Conservation (phyloP, 2,888 invertebrate species). For the Orthonevra nobilis region DNA sequence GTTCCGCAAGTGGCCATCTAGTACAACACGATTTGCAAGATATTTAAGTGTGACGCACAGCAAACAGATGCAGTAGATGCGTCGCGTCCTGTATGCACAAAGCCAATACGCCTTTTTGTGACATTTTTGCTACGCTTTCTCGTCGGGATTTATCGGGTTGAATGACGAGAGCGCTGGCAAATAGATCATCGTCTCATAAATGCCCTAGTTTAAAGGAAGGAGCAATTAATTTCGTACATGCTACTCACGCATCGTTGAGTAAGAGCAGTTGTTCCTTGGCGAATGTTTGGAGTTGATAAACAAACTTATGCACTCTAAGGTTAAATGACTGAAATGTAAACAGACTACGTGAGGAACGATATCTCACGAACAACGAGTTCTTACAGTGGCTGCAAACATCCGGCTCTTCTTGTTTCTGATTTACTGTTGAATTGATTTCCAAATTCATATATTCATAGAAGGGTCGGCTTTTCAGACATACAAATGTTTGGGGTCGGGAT, state of each 20-base stretch:
- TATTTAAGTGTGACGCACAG: constrained; percentile 25
- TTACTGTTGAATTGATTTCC: too few species aligned
- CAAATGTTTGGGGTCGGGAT: too few species aligned
- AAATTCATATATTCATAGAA: too few species aligned
- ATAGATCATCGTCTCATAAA: constrained; percentile 50
- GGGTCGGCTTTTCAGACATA: too few species aligned
- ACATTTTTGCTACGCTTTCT: constrained; percentile 65
- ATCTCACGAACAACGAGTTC: too few species aligned
- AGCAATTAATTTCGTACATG: constrained; percentile 37
- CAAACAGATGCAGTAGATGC: constrained; percentile 24
- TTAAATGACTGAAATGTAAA: too few species aligned
- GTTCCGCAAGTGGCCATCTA: constrained; percentile 53
- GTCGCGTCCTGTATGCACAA: background rate
- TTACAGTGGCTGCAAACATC: too few species aligned
- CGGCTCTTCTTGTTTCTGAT: too few species aligned
- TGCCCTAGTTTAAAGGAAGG: constrained; percentile 16
- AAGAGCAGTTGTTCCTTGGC: background rate
- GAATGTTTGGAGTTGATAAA: too few species aligned
- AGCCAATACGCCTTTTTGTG: constrained; percentile 30
- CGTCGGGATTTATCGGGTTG: constrained; percentile 37
- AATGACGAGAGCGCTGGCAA: constrained; percentile 22
- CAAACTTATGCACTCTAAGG: too few species aligned
- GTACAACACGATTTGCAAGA: constrained; percentile 56
- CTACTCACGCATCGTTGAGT: background rate
- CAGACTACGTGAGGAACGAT: too few species aligned